Evolutionary conservation across 2,113 vertebrate species (phyloP), one percentile per base, ranked within the genome.

Genomic region (Telmatochromis sp.): DNA sequence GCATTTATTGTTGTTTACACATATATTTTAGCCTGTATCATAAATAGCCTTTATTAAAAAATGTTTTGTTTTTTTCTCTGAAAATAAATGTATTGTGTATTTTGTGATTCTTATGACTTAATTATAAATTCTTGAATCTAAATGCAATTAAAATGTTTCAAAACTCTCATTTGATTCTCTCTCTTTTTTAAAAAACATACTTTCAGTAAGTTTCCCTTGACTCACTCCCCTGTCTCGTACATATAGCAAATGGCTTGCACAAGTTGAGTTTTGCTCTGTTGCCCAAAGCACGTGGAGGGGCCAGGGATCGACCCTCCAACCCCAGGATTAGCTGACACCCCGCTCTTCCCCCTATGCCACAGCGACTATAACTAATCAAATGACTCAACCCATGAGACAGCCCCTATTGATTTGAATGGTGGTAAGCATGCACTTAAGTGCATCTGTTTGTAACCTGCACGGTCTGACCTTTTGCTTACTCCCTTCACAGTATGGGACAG

Each of bases 111-210:
- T 47, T 35, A 11, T 81, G 17, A 9, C 35, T 81, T 14, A 28
- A 9, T 31, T 13, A 17, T 47, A 63, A 11, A 55, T 79, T 55
- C 13, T 60, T 68, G 21, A 7, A 57, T 12, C 3, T 47, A 51
- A 53, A 28, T 17, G 4, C 15, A 95, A 78, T 93, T 94, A 94
- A 94, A 95, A 45, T 5, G 31, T 53, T 50, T 80, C 35, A n/a
- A 78, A 88, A 79, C 19, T 14, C 5, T 73, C 12, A 79, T 82
- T 82, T n/a, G 31, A 33, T 28, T 86, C 50, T 75, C 47, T 50
- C 19, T 7, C 81, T 57, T 79, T 73, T 87, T 80, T 17, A 2
- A 4, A 47, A 9, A 5, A 7, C 2, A 65, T 8, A 31, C 71
- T 78, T 50, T 6, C 23, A 45, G 11, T 31, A 65, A 71, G 79